A percentile compares a stretch with the other conserved stretches of the same genome.
Conservation (phyloP, 2,888 invertebrate species). For the Ichneumoninae sp. region DNA sequence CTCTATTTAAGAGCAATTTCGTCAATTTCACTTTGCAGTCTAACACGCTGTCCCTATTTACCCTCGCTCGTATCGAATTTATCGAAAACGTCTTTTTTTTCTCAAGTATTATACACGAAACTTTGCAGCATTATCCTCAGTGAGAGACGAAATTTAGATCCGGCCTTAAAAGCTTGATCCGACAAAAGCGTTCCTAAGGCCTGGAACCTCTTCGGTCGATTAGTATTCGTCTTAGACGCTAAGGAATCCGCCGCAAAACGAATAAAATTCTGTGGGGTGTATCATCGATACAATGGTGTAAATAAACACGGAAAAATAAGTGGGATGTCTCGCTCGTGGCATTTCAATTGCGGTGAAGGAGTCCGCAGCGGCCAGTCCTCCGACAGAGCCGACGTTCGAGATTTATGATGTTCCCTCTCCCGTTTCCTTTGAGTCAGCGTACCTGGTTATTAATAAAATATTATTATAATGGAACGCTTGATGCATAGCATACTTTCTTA, state of each 20-base stretch:
- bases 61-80: neutral
- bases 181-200: neutral
- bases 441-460: conserved; percentile 58
- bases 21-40: conserved; percentile 75
- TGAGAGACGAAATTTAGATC: neutral
- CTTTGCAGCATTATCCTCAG: neutral
- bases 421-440: conserved; percentile 22
- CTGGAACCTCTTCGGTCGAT: conserved; percentile 10
- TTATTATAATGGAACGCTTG: conserved; percentile 60
- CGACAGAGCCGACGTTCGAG: conserved; percentile 2
- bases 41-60: conserved; percentile 54
- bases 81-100: neutral
- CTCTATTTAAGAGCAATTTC: conserved; percentile 77
- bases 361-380: neutral
- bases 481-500: conserved; percentile 6
- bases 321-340: conserved; percentile 20
- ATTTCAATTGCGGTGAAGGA: conserved; percentile 29
- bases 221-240: conserved; percentile 61
- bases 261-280: neutral
- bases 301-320: conserved; percentile 29
- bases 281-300: conserved; percentile 37
- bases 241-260: conserved; percentile 32
- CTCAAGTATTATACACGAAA: neutral
- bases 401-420: conserved; percentile 53
- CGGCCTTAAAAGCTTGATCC: neutral